Evolutionary conservation across 2,113 vertebrate species (phyloP).

Genomic region (Ochotona princeps): DNA sequence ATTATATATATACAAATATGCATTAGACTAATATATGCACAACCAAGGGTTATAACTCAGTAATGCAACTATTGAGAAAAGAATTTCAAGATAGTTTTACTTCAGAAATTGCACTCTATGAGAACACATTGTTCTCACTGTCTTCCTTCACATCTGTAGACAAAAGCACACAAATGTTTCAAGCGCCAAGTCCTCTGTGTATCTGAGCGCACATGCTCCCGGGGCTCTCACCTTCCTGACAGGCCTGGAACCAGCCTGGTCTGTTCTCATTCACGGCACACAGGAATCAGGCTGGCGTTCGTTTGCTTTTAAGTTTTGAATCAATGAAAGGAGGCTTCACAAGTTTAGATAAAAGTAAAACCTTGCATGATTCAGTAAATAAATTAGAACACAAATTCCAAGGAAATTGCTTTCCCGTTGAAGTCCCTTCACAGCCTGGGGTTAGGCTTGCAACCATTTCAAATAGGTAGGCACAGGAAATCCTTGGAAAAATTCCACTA

Average conservation of each 20-base stretch:
- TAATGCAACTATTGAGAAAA: not conserved
- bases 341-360: not conserved
- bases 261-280: accelerated
- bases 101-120: not conserved
- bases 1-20: too few species aligned
- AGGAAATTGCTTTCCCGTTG: not conserved
- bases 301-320: not conserved
- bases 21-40: not conserved
- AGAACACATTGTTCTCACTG: not conserved
- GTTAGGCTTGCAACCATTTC: not conserved
- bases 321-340: not conserved
- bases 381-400: not conserved
- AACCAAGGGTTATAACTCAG: not conserved
- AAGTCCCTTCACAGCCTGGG: not conserved
- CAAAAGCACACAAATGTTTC: not conserved
- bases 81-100: not conserved
- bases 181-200: accelerated
- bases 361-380: not conserved
- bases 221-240: not conserved
- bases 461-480: not conserved
- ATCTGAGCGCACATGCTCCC: accelerated
- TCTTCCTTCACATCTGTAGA: not conserved
- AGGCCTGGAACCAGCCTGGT: not conserved
- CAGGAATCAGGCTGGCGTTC: not conserved
- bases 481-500: not conserved